Evolutionary conservation across 2,888 invertebrate species (phyloP), one percentile per base, ranked within the genome.

Genomic region (Drosophila subquinaria): DNA sequence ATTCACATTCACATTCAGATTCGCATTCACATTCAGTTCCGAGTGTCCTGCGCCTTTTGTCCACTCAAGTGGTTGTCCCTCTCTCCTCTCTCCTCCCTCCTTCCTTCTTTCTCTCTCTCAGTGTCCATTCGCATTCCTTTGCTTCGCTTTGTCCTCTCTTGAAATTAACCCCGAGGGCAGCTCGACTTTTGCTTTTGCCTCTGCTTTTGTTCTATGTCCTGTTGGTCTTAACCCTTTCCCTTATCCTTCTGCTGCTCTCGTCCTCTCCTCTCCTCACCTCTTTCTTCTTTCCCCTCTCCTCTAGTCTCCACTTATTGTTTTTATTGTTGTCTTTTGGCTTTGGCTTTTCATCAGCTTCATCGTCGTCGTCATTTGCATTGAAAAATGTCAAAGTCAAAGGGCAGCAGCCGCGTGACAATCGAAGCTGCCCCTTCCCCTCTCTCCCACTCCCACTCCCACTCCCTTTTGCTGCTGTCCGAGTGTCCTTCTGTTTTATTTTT

Each of bases 301-400:
- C 13, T 23, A 20, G 9, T 36, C 15, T 17, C 38, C 17, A 35
- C 23, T 27, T 52, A 51, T 69, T 62, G 65, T 81, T 88, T 85
- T 82, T 71, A 68, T 76, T 80, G 74, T 83, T 83, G 88, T 90
- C 90, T 81, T 86, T 69, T 79, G 67, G 68, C 78, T 76, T 68
- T 88, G 90, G 90, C 90, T 84, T 84, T 88, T 86, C 84, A 90
- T 84, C 83, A 89, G 69, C 60, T 63, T 76, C 76, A 69, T 53
- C 71, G 43, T 80, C 70, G 56, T 59, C 61, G 51, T 59, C 80
- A 88, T 89, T 90, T 82, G 90, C 86, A 84, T 85, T 88, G 89
- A 67, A 77, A 89, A 86, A 83, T 90, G 87, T 89, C 84, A 88
- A 88, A 84, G 83, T 89, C 82, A 83, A 88, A 89, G 88, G 88